These are phyloP conservation scores for Gila orcuttii DNA, from an alignment of 2,113 vertebrate genomes.

Conservation along the genomic window DNA sequence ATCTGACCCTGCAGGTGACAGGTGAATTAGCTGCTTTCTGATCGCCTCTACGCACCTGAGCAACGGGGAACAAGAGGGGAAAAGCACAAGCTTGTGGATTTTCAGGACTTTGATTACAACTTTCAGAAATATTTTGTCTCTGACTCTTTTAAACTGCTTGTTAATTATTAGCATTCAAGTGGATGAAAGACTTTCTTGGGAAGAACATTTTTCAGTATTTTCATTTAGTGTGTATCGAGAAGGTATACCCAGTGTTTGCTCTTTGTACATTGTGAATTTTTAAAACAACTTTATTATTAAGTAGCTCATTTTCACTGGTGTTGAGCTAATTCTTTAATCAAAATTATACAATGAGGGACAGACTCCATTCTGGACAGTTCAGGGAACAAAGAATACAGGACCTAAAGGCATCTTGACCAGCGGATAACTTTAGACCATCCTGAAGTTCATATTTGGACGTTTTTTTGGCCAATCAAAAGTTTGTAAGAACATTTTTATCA, in stretches of 20 bases:
- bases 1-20: conserved; percentile 18
- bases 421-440: neutral
- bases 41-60: conserved; percentile 11
- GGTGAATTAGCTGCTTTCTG: neutral
- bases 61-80: neutral
- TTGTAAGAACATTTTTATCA: neutral
- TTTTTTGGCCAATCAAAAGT: neutral
- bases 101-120: neutral
- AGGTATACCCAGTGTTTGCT: neutral
- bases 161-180: conserved; percentile 19
- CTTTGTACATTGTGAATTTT: neutral
- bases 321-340: neutral
- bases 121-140: neutral
- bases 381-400: neutral
- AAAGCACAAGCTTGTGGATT: neutral
- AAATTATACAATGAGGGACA: conserved; percentile 20
- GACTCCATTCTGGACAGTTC: conserved; percentile 10
- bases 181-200: neutral
- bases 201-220: neutral
- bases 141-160: neutral
- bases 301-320: neutral
- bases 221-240: neutral
- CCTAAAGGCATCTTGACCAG: conserved; percentile 30
- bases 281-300: neutral
- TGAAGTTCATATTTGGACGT: neutral